These are phyloP conservation scores for Caenorhabditis parvicauda DNA, from an alignment of 2,888 invertebrate species.

Conservation along the genomic window DNA sequence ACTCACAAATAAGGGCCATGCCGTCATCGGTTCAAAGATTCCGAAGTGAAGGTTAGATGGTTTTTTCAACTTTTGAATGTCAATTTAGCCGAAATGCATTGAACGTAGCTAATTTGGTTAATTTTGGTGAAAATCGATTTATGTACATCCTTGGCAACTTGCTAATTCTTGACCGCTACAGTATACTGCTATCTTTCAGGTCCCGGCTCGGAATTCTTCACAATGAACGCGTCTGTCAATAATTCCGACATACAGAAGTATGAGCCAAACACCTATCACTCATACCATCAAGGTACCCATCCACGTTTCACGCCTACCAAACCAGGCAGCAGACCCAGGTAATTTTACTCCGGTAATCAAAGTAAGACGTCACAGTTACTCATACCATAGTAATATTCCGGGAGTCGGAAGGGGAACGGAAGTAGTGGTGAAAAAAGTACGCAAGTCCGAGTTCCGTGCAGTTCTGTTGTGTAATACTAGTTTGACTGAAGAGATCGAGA, in stretches of 20 bases:
- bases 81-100: neutral
- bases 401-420: too few relatives aligned
- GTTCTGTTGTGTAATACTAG: too few relatives aligned
- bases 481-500: too few relatives aligned
- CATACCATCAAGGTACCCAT: conserved; percentile 7
- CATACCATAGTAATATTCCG: too few relatives aligned
- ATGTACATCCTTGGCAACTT: neutral
- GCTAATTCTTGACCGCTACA: neutral
- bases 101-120: neutral
- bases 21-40: conserved; percentile 49
- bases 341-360: too few relatives aligned
- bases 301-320: neutral
- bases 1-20: conserved; percentile 22
- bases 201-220: conserved; percentile 20
- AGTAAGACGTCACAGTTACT: too few relatives aligned
- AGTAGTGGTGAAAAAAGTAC: too few relatives aligned
- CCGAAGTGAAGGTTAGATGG: conserved; percentile 51
- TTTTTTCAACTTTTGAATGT: neutral
- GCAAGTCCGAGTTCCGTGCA: too few relatives aligned
- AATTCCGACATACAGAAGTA: neutral
- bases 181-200: conserved; percentile 9
- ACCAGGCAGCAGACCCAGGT: neutral
- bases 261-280: conserved; percentile 23
- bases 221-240: conserved; percentile 1
- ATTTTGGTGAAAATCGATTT: neutral